Conservation (phyloP, 2,888 invertebrate species). For the Augiades crinisus region DNA sequence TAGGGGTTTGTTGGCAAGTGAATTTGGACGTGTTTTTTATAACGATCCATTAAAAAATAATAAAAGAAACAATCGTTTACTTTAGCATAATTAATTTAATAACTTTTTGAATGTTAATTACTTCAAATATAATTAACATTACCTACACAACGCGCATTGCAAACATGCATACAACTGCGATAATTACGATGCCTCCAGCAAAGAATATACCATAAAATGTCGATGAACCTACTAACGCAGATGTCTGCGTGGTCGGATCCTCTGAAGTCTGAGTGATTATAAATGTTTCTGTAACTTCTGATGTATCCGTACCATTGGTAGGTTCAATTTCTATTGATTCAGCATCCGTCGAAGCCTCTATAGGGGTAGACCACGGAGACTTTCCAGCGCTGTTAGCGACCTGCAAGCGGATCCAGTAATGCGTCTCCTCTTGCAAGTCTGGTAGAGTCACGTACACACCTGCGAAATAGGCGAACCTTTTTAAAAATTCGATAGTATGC, state of each 20-base stretch:
- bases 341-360: constrained; percentile 37
- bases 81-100: too few relatives aligned
- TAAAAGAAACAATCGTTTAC: too few relatives aligned
- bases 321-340: constrained; percentile 28
- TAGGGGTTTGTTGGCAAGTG: not conserved
- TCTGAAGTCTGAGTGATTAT: too few relatives aligned
- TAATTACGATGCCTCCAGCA: constrained; percentile 50
- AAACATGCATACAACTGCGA: constrained; percentile 52
- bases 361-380: constrained; percentile 52
- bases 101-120: too few relatives aligned
- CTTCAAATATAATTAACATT: too few relatives aligned
- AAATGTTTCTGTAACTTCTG: too few relatives aligned
- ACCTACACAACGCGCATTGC: constrained; percentile 50
- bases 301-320: too few relatives aligned
- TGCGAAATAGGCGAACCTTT: constrained; percentile 31
- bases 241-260: too few relatives aligned
- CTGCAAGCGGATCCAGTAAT: constrained; percentile 55
- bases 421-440: constrained; percentile 46
- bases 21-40: too few relatives aligned
- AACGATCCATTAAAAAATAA: too few relatives aligned
- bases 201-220: constrained; percentile 62
- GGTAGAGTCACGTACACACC: constrained; percentile 39
- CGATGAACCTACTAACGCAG: too few relatives aligned
- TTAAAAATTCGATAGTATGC: too few relatives aligned
- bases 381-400: constrained; percentile 50